phyloP scores from a whole-genome alignment of 2,888 invertebrate species.

The Caenorhabditis sp. region DNA sequence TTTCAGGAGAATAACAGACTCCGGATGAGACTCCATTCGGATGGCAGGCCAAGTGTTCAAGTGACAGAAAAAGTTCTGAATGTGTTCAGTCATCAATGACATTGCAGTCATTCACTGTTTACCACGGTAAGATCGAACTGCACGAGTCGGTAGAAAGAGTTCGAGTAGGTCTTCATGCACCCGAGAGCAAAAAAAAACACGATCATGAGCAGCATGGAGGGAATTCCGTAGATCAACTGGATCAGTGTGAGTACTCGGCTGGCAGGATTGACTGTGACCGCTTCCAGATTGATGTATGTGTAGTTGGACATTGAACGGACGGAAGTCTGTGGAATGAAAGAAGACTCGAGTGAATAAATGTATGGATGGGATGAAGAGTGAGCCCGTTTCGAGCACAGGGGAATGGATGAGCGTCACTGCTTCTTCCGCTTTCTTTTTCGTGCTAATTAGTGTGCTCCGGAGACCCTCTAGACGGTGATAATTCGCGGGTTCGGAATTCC shows the following conservation, averaged over 20 bases:
- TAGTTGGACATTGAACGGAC: background rate
- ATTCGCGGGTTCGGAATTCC: no score
- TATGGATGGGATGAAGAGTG: no score
- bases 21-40: slow-evolving; percentile 3
- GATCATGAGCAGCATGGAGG: background rate
- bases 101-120: background rate
- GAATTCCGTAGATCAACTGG: background rate
- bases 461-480: no score
- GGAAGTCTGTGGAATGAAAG: no score
- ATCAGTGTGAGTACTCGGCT: background rate
- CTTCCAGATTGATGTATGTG: no score
- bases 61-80: slow-evolving; percentile 33
- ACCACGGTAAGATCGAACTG: slow-evolving; percentile 41
- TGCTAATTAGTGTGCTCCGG: no score
- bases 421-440: no score
- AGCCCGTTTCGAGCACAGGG: no score
- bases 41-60: slow-evolving; percentile 34
- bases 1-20: background rate
- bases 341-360: no score
- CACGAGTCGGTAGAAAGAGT: slow-evolving; percentile 34
- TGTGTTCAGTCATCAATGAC: no score
- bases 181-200: background rate
- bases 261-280: background rate
- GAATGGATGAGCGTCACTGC: no score
- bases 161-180: slow-evolving; percentile 3